Base-by-base conservation (phyloP, 2,888 invertebrate genomes). In the Drosophila affinis region DNA sequence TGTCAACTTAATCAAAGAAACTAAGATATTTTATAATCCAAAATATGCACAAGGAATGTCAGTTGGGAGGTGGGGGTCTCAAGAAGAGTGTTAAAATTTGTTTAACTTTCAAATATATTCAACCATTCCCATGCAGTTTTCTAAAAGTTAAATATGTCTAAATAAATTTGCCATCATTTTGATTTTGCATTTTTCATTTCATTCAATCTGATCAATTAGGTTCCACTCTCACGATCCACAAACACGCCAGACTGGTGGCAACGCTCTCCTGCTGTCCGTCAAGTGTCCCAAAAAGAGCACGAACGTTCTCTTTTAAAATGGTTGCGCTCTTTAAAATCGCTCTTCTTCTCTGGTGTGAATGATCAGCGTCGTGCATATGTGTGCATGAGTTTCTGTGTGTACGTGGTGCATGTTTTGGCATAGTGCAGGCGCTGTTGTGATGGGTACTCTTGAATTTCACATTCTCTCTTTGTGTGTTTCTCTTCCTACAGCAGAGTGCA, bases 401-500 rank as follows among this genome's bases (percentile, higher is more conserved):
- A 14, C 14, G 39, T 14, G 2, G 39, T 14, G 2, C 39, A 39
- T 39, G 39, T 39, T 39, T 39, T 14, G 39, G 39, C 39, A 39
- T 4, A 34, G 32, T 44, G 56, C 59, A 58, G 57, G 39, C 57
- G 39, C 14, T 39, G 5, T 6, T 5, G 39, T 39, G 24, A 24
- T 5, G 14, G 14, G 39, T 52, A 67, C 61, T 67, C 21, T 39
- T 54, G 49, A 18, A 56, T 17, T 51, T 18, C 39, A 61, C 59
- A 58, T 18, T 32, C 21, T 55, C 49, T 46, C 52, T 54, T 12
- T 52, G 46, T 54, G 27, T n/a, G 39, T 3, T 53, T 17, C 47
- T 29, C 21, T 55, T n/a, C 39, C 14, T 0, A 14, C 14, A 27
- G 64, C 32, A 78, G 73, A 83, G 71, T 81, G 84, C 84, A 81